phyloP scores from a whole-genome alignment of 2,113 vertebrate species.

The Apaloderma vittatum region DNA sequence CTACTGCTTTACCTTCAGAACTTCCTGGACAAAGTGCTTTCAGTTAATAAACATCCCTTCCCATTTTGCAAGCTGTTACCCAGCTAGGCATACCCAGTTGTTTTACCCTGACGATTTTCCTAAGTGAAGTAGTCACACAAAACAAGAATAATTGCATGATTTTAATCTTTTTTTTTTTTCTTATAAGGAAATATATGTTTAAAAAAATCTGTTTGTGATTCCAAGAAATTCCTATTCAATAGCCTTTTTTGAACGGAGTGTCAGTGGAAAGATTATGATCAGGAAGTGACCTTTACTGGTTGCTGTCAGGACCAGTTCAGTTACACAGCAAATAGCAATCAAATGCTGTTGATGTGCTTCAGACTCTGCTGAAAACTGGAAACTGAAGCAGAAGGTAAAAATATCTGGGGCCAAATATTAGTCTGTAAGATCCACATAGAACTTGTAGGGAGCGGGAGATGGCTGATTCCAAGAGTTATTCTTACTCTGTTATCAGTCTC shows the following conservation, averaged over 20 bases:
- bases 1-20: background rate
- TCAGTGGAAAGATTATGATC: background rate
- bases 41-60: background rate
- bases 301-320: background rate
- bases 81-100: background rate
- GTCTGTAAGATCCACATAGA: background rate
- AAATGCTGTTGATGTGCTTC: background rate
- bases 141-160: background rate
- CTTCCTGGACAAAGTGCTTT: background rate
- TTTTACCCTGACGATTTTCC: background rate
- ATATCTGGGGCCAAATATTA: background rate
- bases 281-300: background rate
- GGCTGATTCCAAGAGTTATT: background rate
- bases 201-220: background rate
- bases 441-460: background rate
- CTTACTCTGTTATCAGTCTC: background rate
- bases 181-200: background rate
- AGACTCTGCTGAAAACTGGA: background rate
- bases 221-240: background rate
- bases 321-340: slow-evolving; percentile 5
- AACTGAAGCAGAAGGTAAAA: background rate
- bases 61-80: background rate
- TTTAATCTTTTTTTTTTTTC: background rate
- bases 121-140: background rate
- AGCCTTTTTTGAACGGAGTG: background rate